Evolutionary conservation across 2,113 vertebrate species (phyloP).

Genomic region (Pelecanus crispus): DNA sequence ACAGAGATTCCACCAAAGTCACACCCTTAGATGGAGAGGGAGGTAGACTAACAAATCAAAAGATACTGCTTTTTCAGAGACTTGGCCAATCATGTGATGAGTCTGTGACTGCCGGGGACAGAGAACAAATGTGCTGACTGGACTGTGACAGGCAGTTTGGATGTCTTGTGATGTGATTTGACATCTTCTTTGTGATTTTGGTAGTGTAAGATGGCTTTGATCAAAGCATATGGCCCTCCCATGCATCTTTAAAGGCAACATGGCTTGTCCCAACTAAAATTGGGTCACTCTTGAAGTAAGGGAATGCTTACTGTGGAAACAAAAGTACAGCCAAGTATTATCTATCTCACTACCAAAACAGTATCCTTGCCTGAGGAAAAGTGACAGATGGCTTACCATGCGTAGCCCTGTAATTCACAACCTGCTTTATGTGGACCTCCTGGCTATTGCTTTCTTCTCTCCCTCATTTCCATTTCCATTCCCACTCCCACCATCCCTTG

Average conservation of each 20-base stretch:
- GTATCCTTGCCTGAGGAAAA: constrained; percentile 17
- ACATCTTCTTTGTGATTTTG: constrained; percentile 52
- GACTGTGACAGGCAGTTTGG: constrained; percentile 43
- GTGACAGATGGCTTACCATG: constrained; percentile 55
- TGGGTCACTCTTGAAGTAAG: constrained; percentile 3
- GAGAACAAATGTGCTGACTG: constrained; percentile 33
- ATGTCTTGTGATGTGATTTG: constrained; percentile 25
- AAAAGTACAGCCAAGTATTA: constrained; percentile 28
- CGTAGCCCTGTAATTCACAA: constrained; percentile 52
- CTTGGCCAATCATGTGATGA: not conserved
- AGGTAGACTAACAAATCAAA: not conserved
- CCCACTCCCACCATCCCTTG: constrained; percentile 23
- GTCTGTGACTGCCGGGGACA: not conserved
- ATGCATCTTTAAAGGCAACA: not conserved
- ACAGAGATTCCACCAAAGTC: not conserved
- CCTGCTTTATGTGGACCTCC: constrained; percentile 51
- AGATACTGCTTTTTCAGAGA: not conserved
- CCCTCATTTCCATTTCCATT: constrained; percentile 62
- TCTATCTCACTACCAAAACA: constrained; percentile 3
- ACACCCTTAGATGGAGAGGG: not conserved
- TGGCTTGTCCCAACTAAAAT: not conserved
- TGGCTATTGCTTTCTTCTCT: constrained; percentile 43
- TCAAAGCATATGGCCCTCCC: constrained; percentile 16
- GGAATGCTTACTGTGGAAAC: constrained; percentile 13
- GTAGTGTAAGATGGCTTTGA: constrained; percentile 19